Base-by-base conservation (phyloP, 2,797 vertebrate species). In the Coracias cyanogaster region DNA sequence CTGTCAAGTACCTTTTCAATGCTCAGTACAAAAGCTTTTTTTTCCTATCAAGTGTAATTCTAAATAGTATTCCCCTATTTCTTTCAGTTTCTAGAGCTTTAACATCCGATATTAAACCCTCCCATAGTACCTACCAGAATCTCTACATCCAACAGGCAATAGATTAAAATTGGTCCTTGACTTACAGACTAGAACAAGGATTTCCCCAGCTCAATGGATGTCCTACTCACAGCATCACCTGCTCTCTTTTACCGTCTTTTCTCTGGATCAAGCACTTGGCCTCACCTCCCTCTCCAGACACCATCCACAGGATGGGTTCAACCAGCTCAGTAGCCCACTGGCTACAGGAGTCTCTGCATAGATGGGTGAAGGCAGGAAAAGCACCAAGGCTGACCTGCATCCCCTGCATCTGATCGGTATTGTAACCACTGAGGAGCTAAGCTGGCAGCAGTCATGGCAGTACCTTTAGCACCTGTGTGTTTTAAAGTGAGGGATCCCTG, bases 321-420 rank as follows among this genome's bases (percentile, higher is more conserved):
- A 25, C 7, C 25, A 62, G 43, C 43, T 73, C 52, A 37, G 58
- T 2, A 74, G 65, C 46, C 39, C 33, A 9, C 58, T 29, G 26
- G 64, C 29, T 46, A 15, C 15, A 7, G 43, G 37, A 28, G n/a
- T 18, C 33, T 19, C 61, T 48, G 60, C 39, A 22, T 12, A 54
- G 55, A 22, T 24, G 20, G 46, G 31, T n/a, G 22, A 62, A 77
- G 33, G 58, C 31, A 45, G 57, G 58, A 69, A 71, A 60, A 79
- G 41, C 72, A 41, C 25, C 0, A 0, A 57, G 46, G 46, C 33
- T 19, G 10, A 15, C 35, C 46, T 57, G 11, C 48, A 25, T 6
- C 10, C 35, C 29, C 46, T n/a, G 31, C 18, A 1, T 16, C 46
- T 31, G 28, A 46, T 10, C 25, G 57, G 31, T 9, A 5, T 2